Percentiles rank a stretch among this genome's conserved stretches.
Conservation (phyloP, 2,797 vertebrate genomes). For the Coreius guichenoti region DNA sequence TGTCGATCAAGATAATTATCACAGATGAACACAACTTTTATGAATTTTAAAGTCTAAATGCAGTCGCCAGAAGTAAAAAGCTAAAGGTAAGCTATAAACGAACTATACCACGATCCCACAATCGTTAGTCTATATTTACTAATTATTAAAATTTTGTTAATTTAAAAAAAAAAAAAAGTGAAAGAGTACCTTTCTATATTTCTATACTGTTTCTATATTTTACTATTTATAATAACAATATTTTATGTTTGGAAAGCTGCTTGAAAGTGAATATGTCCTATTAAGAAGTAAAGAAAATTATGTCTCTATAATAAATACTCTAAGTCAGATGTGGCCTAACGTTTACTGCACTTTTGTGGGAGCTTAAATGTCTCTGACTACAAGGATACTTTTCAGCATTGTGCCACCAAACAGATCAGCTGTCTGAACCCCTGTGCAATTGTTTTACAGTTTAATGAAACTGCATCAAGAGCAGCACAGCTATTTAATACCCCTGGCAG, state of each 20-base stretch:
- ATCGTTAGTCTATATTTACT: too few species aligned
- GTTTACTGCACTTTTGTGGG: background rate
- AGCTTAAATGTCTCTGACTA: conserved; percentile 11
- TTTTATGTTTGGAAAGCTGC: background rate
- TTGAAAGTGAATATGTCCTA: too few species aligned
- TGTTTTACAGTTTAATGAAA: conserved; percentile 38
- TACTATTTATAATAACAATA: background rate
- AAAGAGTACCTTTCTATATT: too few species aligned
- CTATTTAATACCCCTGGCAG: conserved; percentile 37
- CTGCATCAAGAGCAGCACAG: background rate
- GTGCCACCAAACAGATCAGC: background rate
- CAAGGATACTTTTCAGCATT: background rate
- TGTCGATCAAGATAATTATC: too few species aligned
- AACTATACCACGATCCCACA: too few species aligned
- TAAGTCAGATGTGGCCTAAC: background rate
- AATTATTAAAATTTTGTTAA: too few species aligned
- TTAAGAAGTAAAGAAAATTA: background rate
- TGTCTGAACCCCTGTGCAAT: background rate
- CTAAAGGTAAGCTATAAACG: too few species aligned
- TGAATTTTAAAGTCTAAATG: too few species aligned
- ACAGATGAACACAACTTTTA: too few species aligned
- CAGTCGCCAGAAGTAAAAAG: too few species aligned
- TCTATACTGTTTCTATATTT: background rate
- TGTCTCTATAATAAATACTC: background rate
- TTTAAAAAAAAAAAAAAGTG: too few species aligned